Base-by-base conservation (phyloP, 2,113 vertebrate genomes). In the Thamnaconus septentrionalis region DNA sequence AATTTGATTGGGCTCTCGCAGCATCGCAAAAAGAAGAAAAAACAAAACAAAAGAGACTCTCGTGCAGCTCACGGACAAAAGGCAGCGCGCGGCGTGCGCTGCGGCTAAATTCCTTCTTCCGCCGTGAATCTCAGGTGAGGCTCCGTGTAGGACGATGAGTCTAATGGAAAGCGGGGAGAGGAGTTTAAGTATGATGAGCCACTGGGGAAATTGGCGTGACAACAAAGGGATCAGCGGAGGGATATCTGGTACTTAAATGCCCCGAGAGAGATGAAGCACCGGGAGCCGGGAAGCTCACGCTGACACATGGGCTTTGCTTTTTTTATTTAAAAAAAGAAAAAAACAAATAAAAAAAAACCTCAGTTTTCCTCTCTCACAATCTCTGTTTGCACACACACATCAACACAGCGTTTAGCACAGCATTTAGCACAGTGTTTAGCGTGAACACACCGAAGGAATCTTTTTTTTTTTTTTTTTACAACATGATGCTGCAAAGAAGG, bases 171-270 rank as follows among this genome's bases (percentile, higher is more conserved):
- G 83, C 18, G 18, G 85, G 87, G 79, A 76, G 75, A 76, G 74
- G 63, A 83, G 76, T 86, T 88, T 86, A 85, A 86, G 80, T 66
- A 78, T 90, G 87, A 91, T 86, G 86, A 90, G 85, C 85, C 79
- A 89, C 84, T 85, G 82, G 75, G 85, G 79, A 89, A 87, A 89
- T 87, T 78, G 84, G 83, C 73, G 75, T 88, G 88, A 89, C 87
- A 89, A 89, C 85, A 87, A 80, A 78, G 69, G 79, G 83, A 86
- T 91, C 76, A 82, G 65, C 68, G 81, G 75, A 68, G 83, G 87
- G 76, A 87, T 85, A 85, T 78, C 80, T 79, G 83, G 84, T 84
- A 74, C 80, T 84, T 80, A 87, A 85, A 88, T 66, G 78, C 83
- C 86, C 76, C 64, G 49, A 73, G 74, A 87, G 80, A 85, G 75